phyloP scores from a whole-genome alignment of 2,888 invertebrate species.

The Parasteatoda lunata region DNA sequence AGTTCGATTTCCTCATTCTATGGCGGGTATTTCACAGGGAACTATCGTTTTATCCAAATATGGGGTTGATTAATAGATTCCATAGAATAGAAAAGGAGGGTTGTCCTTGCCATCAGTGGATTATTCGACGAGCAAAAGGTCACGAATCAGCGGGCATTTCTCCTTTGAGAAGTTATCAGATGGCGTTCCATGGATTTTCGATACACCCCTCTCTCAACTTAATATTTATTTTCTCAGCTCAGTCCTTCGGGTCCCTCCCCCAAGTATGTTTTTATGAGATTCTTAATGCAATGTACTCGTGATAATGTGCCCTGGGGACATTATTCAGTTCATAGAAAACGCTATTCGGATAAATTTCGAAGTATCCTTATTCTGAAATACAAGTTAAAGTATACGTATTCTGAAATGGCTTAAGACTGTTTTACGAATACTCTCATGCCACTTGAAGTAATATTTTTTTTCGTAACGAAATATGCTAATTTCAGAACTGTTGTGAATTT shows the following conservation, averaged over 20 bases:
- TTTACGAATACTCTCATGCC: no score
- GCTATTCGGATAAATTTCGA: background rate
- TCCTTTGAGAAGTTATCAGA: slow-evolving; percentile 27
- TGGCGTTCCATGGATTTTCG: slow-evolving; percentile 32
- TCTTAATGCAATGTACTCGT: background rate
- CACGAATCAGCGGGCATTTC: slow-evolving; percentile 4
- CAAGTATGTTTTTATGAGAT: background rate
- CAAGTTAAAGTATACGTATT: no score
- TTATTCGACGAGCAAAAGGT: background rate
- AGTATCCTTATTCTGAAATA: no score
- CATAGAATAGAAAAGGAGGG: background rate
- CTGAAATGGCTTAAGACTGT: no score
- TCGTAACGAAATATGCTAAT: no score
- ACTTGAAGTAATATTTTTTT: no score
- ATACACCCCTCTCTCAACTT: slow-evolving; percentile 12
- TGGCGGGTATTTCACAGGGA: background rate
- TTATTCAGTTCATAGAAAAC: background rate
- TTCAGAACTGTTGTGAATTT: no score
- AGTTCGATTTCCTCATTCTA: background rate
- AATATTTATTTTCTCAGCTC: slow-evolving; percentile 9
- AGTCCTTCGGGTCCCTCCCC: no score
- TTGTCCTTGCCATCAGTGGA: background rate
- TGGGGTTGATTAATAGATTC: slow-evolving; percentile 18
- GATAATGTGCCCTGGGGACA: background rate
- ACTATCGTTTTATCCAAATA: no score